Evolutionary conservation across 2,113 vertebrate species (phyloP).

Genomic region (Turnix velox): DNA sequence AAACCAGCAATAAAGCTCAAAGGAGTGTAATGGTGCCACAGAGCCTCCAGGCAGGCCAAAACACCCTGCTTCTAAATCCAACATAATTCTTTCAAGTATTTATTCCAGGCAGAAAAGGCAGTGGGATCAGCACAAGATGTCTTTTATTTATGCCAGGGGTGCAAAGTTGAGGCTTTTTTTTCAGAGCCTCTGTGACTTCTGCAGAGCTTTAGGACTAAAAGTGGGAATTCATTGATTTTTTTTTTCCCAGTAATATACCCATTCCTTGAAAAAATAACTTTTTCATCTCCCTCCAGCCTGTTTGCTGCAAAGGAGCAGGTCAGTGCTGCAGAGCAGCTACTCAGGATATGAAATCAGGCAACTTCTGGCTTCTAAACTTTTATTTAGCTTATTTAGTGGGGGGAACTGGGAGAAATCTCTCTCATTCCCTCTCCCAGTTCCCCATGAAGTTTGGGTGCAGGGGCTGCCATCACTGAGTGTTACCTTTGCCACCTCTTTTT

Average conservation of each 20-base stretch:
- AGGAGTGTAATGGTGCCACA: neutral
- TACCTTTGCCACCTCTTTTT: neutral
- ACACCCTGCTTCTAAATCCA: neutral
- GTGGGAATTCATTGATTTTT: neutral
- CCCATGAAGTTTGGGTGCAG: neutral
- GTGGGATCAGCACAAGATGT: neutral
- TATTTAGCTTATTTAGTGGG: neutral
- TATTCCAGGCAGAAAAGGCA: neutral
- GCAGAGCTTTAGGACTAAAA: neutral
- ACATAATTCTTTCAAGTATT: neutral
- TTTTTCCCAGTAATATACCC: neutral
- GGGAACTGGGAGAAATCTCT: neutral
- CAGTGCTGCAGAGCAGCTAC: neutral
- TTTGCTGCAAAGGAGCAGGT: neutral
- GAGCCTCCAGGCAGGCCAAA: neutral
- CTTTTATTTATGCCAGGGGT: neutral
- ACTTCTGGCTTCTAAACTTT: neutral
- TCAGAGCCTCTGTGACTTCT: neutral
- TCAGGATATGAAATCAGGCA: neutral
- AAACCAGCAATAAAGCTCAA: neutral
- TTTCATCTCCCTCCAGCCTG: rapidly evolving
- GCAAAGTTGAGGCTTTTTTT: neutral
- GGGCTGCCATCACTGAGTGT: neutral
- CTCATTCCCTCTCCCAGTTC: neutral
- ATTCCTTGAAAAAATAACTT: neutral